Base-by-base conservation (phyloP, 2,888 invertebrate genomes). In the Sisyra terminalis region DNA sequence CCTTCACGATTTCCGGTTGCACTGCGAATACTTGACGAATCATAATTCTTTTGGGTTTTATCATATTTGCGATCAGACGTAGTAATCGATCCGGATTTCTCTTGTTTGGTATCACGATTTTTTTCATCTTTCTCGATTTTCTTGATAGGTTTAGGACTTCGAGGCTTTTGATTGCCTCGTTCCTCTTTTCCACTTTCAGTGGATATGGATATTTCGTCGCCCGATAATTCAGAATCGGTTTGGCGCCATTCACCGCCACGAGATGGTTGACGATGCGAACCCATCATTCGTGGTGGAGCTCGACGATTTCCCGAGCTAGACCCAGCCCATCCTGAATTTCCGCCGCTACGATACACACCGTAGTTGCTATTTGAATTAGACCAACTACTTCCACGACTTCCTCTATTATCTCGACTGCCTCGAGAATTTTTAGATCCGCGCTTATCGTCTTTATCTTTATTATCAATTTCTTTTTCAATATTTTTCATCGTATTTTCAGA, bases 161-260 rank as follows among this genome's bases (percentile, higher is more conserved):
- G 69, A 3, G 47, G 38, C 11, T 45, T 42, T 3, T 47, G 49
- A 60, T 65, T 40, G 60, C 66, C 47, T 58, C 72, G 50, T 58
- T 73, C 58, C 63, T 71, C 57, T 67, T 73, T 59, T 56, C 64
- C 59, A 59, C 70, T 63, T 57, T 75, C 60, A 52, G 71, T 57
- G 51, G 74, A 50, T 53, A 67, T 69, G 16, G 68, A 72, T 16
- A 73, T 65, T 48, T 81, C 81, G 47, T 84, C 85, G 2, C 76
- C 77, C 15, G 83, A 80, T 30, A 75, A 75, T 52, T 84, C 43
- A 0, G 82, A 82, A 55, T 84, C 85, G 10, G 81, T 79, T 39
- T 68, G 69, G 34, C 65, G 66, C 52, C 66, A 68, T 17, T 68
- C 69, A 11, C 65, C 64, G 39, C 65, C 64, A 47, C 60, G 60